These are phyloP conservation scores for Riparia riparia DNA, from an alignment of 2,113 vertebrate species.

Conservation along the genomic window DNA sequence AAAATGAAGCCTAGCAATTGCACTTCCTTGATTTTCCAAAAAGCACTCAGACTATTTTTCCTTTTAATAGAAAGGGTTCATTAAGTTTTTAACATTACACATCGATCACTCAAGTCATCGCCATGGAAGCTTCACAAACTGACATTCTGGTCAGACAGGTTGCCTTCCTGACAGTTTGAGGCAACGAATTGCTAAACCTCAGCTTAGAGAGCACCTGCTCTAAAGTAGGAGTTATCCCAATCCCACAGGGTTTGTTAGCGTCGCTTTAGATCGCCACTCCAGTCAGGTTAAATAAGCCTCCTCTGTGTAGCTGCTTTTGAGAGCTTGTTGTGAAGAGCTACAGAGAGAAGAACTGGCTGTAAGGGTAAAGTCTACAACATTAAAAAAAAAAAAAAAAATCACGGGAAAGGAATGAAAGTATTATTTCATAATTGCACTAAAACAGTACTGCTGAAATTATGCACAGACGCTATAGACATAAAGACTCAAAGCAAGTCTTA, in stretches of 20 bases:
- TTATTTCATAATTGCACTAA: neutral
- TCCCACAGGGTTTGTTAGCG: neutral
- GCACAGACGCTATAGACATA: fast-evolving
- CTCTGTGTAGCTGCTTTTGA: neutral
- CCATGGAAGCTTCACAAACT: neutral
- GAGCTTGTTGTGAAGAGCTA: neutral
- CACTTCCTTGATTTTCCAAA: fast-evolving
- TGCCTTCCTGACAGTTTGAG: neutral
- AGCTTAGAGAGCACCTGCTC: neutral
- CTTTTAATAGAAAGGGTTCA: neutral
- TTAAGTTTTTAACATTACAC: neutral
- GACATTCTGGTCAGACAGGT: neutral
- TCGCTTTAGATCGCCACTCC: neutral
- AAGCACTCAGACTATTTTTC: fast-evolving
- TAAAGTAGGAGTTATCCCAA: fast-evolving
- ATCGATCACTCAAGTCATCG: neutral
- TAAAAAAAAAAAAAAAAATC: neutral
- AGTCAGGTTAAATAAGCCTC: neutral
- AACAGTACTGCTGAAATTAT: neutral
- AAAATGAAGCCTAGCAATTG: neutral
- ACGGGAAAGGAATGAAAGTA: neutral
- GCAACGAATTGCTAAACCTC: neutral
- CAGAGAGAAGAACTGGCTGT: neutral
- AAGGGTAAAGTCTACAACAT: neutral
- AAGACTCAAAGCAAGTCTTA: conserved; percentile 8